Percentiles rank a stretch among this genome's conserved stretches.
Evolutionary conservation across 2,888 invertebrate genomes (phyloP).

Genomic region (Dolomedes plantarius): DNA sequence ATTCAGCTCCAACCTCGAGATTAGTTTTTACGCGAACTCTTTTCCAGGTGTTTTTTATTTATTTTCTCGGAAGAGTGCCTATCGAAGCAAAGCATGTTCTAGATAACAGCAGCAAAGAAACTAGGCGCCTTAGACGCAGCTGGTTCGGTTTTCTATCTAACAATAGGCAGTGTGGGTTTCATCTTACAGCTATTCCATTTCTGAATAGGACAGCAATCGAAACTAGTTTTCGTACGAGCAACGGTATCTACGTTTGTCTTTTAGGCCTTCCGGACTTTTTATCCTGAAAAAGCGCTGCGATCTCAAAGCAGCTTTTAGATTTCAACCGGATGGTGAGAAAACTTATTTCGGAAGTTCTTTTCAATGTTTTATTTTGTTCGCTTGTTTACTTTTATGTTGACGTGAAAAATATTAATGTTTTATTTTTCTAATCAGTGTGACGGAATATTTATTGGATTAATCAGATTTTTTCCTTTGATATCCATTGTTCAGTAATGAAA

Average conservation of each 20-base stretch:
- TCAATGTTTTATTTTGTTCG: background rate
- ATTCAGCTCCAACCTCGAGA: background rate
- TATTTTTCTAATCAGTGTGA: no score
- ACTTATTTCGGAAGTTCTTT: background rate
- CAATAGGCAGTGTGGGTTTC: slow-evolving; percentile 26
- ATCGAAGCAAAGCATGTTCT: slow-evolving; percentile 26
- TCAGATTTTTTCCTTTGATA: no score
- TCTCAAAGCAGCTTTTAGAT: slow-evolving; percentile 5
- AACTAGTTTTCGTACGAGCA: slow-evolving; percentile 28
- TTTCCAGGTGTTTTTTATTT: background rate
- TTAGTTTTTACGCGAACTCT: background rate
- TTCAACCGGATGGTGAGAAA: background rate
- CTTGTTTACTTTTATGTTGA: background rate
- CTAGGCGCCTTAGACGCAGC: slow-evolving; percentile 25
- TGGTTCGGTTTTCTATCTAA: slow-evolving; percentile 22
- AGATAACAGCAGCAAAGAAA: slow-evolving; percentile 25
- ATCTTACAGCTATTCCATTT: slow-evolving; percentile 24
- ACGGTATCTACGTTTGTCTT: slow-evolving; percentile 24
- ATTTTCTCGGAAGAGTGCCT: slow-evolving; percentile 9
- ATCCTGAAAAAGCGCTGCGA: background rate
- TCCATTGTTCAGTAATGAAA: no score
- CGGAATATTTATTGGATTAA: no score
- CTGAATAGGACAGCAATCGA: slow-evolving; percentile 31
- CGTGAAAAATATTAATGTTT: background rate
- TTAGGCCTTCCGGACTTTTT: background rate